Evolutionary conservation across 2,113 vertebrate species (phyloP), one percentile per base, ranked within the genome.

Genomic region (Oxyura jamaicensis): DNA sequence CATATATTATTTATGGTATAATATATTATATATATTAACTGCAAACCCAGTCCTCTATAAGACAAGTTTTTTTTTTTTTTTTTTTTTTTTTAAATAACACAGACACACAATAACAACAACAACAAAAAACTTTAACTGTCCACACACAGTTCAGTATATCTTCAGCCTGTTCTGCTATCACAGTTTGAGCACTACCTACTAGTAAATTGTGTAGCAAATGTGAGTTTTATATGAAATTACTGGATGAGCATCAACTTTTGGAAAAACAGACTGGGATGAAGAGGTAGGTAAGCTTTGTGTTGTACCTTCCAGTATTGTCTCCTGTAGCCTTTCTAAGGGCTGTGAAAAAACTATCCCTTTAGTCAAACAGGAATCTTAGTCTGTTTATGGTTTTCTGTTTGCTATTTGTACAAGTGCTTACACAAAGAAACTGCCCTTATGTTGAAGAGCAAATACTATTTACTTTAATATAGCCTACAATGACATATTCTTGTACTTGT

Each of bases 221-320:
- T 42, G 20, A 62, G 25, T 42, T 63, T 63, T 59, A 71, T 29
- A 44, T n/a, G 50, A 62, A 67, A 5, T 22, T 71, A 39, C 44
- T 78, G 62, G 6, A 35, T 44, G 4, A 68, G 1, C 11, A 87
- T 21, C 8, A 3, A 2, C 77, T 17, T 42, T 33, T 79, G 15
- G 63, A 77, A 23, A 68, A 93, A 73, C 22, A 0, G 3, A 7
- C 28, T 73, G 13, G 3, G 6, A 31, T 65, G 5, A 73, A 19
- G 22, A 25, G 1, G 17, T 21, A 59, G 21, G 31, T 68, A 10
- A 53, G 7, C 8, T 20, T 16, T 1, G 0, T 33, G 8, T 4
- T 80, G 15, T 28, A 52, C 3, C 1, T 71, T 83, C 11, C 8
- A 29, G 1, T 53, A 16, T 79, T 71, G 11, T 67, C 4, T 5